Conservation (phyloP, 2,888 invertebrate genomes). For the Scrobipalpa atriplicella region DNA sequence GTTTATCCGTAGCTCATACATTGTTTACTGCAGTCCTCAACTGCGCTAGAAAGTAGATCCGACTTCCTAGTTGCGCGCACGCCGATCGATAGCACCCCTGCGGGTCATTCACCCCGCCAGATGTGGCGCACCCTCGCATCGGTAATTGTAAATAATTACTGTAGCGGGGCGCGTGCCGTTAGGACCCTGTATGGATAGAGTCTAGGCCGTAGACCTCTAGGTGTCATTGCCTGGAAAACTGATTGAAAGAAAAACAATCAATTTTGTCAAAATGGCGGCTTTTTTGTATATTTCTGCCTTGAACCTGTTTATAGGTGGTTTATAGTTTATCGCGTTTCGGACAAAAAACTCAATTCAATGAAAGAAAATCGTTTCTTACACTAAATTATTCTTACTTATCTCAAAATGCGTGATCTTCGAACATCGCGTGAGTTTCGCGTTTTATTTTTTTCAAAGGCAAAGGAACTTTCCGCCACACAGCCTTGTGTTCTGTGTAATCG, state of each 20-base stretch:
- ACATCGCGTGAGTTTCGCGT: conserved; percentile 8
- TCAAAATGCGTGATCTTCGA: background rate
- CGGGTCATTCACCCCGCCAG: conserved; percentile 42
- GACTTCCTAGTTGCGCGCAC: conserved; percentile 27
- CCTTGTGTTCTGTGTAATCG: conserved; percentile 3
- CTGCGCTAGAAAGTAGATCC: background rate
- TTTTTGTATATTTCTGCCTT: too few species aligned
- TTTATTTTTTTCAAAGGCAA: background rate
- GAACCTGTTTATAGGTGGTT: background rate
- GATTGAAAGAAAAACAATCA: too few species aligned
- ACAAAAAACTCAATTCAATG: background rate
- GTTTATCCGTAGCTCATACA: too few species aligned
- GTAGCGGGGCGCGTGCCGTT: conserved; percentile 24
- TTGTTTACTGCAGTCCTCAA: background rate
- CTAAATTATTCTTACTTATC: conserved; percentile 1
- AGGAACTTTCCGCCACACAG: conserved; percentile 6
- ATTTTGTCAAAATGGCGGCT: too few species aligned
- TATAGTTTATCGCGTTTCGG: background rate
- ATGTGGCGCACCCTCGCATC: conserved; percentile 39
- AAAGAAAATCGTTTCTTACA: background rate
- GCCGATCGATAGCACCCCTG: conserved; percentile 32
- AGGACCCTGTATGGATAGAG: background rate
- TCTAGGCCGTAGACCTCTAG: background rate
- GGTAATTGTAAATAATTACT: conserved; percentile 11
- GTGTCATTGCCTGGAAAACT: too few species aligned